phyloP scores from a whole-genome alignment of 2,888 invertebrate species.

The Diplazon laetatorius region DNA sequence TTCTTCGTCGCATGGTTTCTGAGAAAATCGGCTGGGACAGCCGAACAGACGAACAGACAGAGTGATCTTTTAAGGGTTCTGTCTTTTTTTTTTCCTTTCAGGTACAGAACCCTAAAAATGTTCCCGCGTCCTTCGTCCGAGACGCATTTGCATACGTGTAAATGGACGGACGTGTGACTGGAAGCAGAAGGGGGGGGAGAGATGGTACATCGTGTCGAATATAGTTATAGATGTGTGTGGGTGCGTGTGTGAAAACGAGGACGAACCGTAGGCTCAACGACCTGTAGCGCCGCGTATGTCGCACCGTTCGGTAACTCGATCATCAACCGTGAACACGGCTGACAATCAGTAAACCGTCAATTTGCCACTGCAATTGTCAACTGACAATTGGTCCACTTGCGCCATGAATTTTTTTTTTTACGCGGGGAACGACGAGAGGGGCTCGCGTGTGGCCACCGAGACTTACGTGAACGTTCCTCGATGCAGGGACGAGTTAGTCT shows the following conservation, averaged over 20 bases:
- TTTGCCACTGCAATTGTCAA: constrained; percentile 73
- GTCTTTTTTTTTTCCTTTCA: too few relatives aligned
- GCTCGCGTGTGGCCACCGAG: too few relatives aligned
- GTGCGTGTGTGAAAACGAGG: not conserved
- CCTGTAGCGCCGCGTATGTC: constrained; percentile 65
- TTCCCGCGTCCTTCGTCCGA: not conserved
- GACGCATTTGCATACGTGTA: not conserved
- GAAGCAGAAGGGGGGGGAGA: not conserved
- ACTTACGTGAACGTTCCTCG: too few relatives aligned
- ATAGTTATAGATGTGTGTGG: not conserved
- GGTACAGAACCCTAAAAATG: too few relatives aligned
- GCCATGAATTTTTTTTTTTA: constrained; percentile 71
- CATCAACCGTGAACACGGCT: constrained; percentile 48
- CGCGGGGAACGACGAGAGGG: too few relatives aligned
- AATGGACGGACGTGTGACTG: not conserved
- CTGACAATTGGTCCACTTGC: constrained; percentile 76
- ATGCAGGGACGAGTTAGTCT: too few relatives aligned
- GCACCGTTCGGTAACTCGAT: constrained; percentile 45
- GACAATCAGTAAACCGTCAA: constrained; percentile 70
- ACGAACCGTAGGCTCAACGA: constrained; percentile 65
- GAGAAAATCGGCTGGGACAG: too few relatives aligned
- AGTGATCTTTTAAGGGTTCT: too few relatives aligned
- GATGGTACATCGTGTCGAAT: not conserved
- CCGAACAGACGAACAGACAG: too few relatives aligned
- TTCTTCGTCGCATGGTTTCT: too few relatives aligned